These are phyloP conservation scores for Drosophila arawakana DNA, from an alignment of 1,140 invertebrate species.

Conservation along the genomic window DNA sequence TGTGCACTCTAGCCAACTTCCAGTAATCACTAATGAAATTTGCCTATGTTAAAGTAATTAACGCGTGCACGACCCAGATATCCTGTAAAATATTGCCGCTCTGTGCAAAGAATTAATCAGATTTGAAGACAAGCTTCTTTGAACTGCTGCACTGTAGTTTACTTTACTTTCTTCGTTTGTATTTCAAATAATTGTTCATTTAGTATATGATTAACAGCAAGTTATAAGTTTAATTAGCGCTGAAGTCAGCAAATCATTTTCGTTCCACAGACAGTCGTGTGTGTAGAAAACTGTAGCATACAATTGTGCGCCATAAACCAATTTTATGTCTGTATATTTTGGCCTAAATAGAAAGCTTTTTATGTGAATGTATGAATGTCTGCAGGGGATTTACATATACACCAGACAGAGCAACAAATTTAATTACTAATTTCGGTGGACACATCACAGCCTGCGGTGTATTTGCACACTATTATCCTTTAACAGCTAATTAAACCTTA, in stretches of 20 bases:
- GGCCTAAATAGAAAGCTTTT: not conserved
- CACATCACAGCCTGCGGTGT: not conserved
- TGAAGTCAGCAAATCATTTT: not conserved
- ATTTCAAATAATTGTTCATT: not conserved
- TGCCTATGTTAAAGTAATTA: slow-evolving; percentile 52
- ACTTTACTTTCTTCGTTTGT: not conserved
- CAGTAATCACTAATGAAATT: slow-evolving; percentile 49
- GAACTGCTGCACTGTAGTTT: not conserved
- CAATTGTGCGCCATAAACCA: slow-evolving; percentile 4
- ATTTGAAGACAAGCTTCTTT: slow-evolving; percentile 19
- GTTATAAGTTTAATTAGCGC: too few relatives aligned
- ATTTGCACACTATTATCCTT: slow-evolving; percentile 9
- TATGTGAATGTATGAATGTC: not conserved
- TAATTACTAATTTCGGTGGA: slow-evolving; percentile 8
- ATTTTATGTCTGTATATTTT: not conserved
- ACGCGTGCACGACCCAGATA: slow-evolving; percentile 35
- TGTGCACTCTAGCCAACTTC: slow-evolving; percentile 28
- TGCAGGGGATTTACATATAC: slow-evolving; percentile 10
- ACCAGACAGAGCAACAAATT: slow-evolving; percentile 6
- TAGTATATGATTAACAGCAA: too few relatives aligned
- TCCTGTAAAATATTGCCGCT: slow-evolving; percentile 10
- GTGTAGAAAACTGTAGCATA: not conserved
- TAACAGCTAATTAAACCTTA: slow-evolving; percentile 24
- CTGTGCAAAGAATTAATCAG: slow-evolving; percentile 29
- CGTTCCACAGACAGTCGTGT: not conserved